Percentiles rank a stretch among this genome's conserved stretches.
These are phyloP conservation scores for Patagioenas fasciata DNA, from an alignment of 2,113 vertebrate genomes.

Conservation along the genomic window DNA sequence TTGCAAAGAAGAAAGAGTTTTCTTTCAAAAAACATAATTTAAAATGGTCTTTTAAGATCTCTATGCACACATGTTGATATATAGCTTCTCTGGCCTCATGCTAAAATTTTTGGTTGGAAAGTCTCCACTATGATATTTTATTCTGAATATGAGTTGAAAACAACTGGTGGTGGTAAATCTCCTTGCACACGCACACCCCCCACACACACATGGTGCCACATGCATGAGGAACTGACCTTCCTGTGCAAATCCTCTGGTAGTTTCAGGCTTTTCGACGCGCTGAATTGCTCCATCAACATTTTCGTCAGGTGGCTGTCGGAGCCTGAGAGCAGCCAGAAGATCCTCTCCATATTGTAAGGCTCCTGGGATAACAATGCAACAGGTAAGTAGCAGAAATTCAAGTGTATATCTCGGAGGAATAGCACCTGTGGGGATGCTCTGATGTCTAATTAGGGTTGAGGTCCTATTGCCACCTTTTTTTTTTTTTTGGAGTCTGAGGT, in stretches of 20 bases:
- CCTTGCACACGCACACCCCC: not conserved
- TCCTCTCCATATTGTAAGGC: constrained; percentile 93
- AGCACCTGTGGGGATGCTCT: not conserved
- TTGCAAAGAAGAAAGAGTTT: not conserved
- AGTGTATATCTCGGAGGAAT: rapidly evolving
- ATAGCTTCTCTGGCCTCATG: not conserved
- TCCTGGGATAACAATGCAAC: constrained; percentile 72
- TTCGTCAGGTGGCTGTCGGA: constrained; percentile 72
- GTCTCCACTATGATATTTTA: not conserved
- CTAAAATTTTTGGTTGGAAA: not conserved
- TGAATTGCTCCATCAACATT: constrained; percentile 87
- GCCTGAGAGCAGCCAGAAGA: constrained; percentile 88
- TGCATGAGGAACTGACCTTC: constrained; percentile 59
- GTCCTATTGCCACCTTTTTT: rapidly evolving
- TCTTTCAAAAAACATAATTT: not conserved
- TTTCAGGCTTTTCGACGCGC: constrained; percentile 59
- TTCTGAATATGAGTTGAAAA: not conserved
- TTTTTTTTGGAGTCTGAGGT: not conserved
- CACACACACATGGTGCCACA: rapidly evolving
- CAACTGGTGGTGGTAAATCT: not conserved
- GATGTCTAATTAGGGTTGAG: not conserved
- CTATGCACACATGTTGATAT: not conserved
- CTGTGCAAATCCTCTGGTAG: constrained; percentile 74
- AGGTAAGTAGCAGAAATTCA: not conserved
- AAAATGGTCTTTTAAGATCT: rapidly evolving